Evolutionary conservation across 2,113 vertebrate genomes (phyloP).

Genomic region (Spizaetus ornatus): DNA sequence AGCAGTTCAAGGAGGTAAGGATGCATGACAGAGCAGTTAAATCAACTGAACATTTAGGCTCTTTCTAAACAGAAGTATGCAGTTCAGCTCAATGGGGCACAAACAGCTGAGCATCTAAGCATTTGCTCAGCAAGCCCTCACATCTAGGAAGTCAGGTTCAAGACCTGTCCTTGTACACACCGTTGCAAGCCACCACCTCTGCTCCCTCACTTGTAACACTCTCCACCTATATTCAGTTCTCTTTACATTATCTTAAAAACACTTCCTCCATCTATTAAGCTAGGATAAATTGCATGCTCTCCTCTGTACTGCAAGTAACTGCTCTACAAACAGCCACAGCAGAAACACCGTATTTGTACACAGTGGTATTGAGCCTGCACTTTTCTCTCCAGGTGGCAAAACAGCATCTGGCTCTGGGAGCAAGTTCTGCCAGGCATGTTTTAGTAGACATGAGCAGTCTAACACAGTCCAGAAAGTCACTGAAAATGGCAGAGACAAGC

Average conservation of each 20-base stretch:
- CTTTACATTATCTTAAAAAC: background rate
- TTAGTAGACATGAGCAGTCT: background rate
- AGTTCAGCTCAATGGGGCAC: background rate
- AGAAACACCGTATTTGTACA: background rate
- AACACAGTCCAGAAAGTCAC: background rate
- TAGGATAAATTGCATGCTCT: background rate
- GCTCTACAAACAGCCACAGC: background rate
- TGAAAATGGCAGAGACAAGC: background rate
- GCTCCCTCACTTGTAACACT: background rate
- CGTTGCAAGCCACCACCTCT: background rate
- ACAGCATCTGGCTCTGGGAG: background rate
- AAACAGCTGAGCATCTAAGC: background rate
- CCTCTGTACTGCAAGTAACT: background rate
- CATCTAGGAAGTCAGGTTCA: background rate
- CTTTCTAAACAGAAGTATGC: background rate
- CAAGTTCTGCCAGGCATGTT: background rate
- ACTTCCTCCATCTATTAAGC: background rate
- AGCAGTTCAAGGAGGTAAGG: background rate
- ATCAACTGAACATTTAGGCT: background rate
- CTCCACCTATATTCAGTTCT: background rate
- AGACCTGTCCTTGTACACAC: background rate
- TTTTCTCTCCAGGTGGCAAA: slow-evolving; percentile 14
- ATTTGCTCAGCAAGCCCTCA: background rate
- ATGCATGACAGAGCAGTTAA: background rate
- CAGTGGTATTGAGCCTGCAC: background rate